Evolutionary conservation across 2,797 vertebrate species (phyloP).

Genomic region (Heliangelus exortis): DNA sequence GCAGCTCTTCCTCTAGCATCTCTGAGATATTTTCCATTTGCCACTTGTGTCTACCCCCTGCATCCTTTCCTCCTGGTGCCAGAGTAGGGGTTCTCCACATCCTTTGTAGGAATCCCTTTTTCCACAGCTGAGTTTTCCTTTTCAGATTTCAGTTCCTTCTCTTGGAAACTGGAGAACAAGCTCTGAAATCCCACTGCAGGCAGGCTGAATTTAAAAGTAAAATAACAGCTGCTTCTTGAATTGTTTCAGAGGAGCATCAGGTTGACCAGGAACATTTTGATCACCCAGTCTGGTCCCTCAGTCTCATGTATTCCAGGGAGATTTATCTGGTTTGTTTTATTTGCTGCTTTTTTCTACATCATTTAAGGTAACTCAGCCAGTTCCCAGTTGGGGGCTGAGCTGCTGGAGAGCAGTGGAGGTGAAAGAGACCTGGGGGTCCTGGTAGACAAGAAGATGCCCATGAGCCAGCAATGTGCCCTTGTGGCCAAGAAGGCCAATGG

Average conservation of each 20-base stretch:
- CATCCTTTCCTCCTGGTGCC: rapidly evolving
- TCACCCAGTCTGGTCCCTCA: neutral
- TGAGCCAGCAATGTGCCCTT: too few species aligned
- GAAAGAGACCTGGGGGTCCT: too few species aligned
- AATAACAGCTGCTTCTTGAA: neutral
- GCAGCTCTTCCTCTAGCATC: rapidly evolving
- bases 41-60: neutral
- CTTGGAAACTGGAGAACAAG: neutral
- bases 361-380: rapidly evolving
- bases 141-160: neutral
- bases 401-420: too few species aligned
- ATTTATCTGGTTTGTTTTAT: too few species aligned
- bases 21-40: neutral
- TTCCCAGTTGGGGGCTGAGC: too few species aligned
- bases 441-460: too few species aligned
- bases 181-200: neutral
- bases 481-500: too few species aligned
- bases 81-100: neutral
- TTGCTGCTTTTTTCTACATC: neutral
- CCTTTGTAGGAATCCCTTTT: rapidly evolving
- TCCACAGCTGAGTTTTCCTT: rapidly evolving
- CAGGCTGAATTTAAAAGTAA: neutral
- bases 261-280: rapidly evolving
- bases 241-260: neutral
- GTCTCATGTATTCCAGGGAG: rapidly evolving